Conservation (phyloP, 2,888 invertebrate species). For the Cyclophora albipunctata region DNA sequence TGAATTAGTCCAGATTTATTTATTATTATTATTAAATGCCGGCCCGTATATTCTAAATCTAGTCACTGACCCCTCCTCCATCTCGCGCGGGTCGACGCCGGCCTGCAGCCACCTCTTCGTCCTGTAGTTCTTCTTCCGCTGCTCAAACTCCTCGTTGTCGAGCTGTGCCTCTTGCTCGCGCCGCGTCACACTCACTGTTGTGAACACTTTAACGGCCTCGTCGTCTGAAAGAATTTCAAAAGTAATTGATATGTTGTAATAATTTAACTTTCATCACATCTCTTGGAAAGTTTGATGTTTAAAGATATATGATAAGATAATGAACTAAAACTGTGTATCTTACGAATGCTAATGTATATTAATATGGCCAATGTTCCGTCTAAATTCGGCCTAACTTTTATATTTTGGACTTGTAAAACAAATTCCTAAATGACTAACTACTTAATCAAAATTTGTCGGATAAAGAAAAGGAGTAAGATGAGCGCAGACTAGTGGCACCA, state of each 20-base stretch:
- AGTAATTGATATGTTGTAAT: background rate
- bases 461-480: too few relatives aligned
- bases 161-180: conserved; percentile 94
- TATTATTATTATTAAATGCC: too few relatives aligned
- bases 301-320: too few relatives aligned
- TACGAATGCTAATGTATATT: background rate
- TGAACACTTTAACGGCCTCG: conserved; percentile 91
- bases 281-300: too few relatives aligned
- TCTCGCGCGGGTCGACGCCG: conserved; percentile 86
- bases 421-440: too few relatives aligned
- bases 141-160: conserved; percentile 94
- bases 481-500: too few relatives aligned
- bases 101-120: conserved; percentile 91
- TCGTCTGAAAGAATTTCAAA: conserved; percentile 76
- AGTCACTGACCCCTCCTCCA: conserved; percentile 76
- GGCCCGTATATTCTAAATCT: too few relatives aligned
- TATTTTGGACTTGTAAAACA: too few relatives aligned
- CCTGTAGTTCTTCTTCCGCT: conserved; percentile 88
- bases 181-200: conserved; percentile 93
- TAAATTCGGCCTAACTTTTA: too few relatives aligned
- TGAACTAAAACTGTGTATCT: background rate
- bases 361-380: too few relatives aligned
- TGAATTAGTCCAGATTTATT: too few relatives aligned
- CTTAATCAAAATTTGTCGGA: too few relatives aligned
- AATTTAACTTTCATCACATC: conserved; percentile 1